These are phyloP conservation scores for Canis aureus DNA, from an alignment of 2,113 vertebrate genomes.

Conservation along the genomic window DNA sequence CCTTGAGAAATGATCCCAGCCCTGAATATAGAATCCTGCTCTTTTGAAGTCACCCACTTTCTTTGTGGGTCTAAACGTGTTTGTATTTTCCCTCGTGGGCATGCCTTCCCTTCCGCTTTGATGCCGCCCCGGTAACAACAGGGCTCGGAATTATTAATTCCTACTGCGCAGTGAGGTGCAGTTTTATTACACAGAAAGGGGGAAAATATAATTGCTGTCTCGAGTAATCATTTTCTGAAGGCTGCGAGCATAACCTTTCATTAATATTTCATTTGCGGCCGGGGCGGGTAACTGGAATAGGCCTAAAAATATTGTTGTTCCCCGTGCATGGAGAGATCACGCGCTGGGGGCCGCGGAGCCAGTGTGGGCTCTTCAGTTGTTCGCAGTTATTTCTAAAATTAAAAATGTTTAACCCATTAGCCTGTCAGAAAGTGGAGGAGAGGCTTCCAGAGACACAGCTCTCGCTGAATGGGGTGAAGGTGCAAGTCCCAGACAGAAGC, in stretches of 20 bases:
- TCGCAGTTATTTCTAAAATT: constrained; percentile 59
- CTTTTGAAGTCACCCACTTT: constrained; percentile 66
- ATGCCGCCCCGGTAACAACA: constrained; percentile 57
- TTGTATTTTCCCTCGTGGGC: constrained; percentile 10
- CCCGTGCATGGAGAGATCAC: neutral
- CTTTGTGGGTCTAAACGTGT: constrained; percentile 50
- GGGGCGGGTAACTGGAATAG: constrained; percentile 75
- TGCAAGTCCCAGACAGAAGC: neutral
- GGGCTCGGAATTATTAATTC: constrained; percentile 48
- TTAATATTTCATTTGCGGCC: constrained; percentile 83
- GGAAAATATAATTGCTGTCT: constrained; percentile 76
- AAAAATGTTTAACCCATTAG: constrained; percentile 59
- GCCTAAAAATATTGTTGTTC: constrained; percentile 69
- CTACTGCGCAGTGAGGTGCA: constrained; percentile 62
- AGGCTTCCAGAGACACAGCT: neutral
- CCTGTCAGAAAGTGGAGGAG: neutral
- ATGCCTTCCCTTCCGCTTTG: constrained; percentile 64
- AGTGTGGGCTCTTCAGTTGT: neutral
- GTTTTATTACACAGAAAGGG: constrained; percentile 63
- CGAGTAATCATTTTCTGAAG: constrained; percentile 82
- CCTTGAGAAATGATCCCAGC: constrained; percentile 57
- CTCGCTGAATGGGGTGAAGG: neutral
- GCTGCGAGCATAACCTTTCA: constrained; percentile 78
- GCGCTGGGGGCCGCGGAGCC: neutral
- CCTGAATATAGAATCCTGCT: neutral